Evolutionary conservation across 2,888 invertebrate species (phyloP), one percentile per base, ranked within the genome.

Genomic region (Chalcis sispes): DNA sequence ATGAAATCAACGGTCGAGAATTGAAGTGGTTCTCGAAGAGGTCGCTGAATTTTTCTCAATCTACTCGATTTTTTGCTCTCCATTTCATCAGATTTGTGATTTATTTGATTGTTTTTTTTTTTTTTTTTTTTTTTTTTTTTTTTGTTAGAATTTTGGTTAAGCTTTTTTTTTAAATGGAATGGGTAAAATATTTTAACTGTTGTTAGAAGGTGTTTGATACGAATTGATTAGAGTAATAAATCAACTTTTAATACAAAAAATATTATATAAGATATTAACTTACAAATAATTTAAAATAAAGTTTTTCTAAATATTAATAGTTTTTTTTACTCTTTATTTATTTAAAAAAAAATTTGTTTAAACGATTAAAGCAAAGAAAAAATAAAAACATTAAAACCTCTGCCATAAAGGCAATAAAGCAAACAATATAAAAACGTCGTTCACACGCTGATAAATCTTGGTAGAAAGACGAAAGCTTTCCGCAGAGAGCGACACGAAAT

Each of bases 371-470:
- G 25, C 2, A 61, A 61, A 15, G 7, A 15, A 42, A 4, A 42
- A 42, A 4, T 32, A 15, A 32, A 32, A 56, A 32, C 2, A 18
- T 2, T 8, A 32, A 32, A 32, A 32, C 8, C 4, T 8, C 3
- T 27, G 7, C n/a, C 1, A 18, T 5, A 32, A 32, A 32, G 29
- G 7, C 8, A 32, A 32, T 32, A 42, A 36, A 42, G 27, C 25
- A 40, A 15, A 27, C 5, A 18, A 1, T 32, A 56, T 42, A 20
- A 20, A 20, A 48, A 64, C 18, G 23, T 29, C 59, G 70, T 70
- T 71, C 65, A 50, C 58, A 29, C 65, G 65, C 66, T 29, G 61
- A 76, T 67, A 67, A 72, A 76, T 62, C 59, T 71, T 46, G 1
- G 59, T 46, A 48, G 32, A 29, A 62, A 29, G 48, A n/a, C 58